Conservation (phyloP, 2,888 invertebrate genomes). For the Pilophorus perplexus region DNA sequence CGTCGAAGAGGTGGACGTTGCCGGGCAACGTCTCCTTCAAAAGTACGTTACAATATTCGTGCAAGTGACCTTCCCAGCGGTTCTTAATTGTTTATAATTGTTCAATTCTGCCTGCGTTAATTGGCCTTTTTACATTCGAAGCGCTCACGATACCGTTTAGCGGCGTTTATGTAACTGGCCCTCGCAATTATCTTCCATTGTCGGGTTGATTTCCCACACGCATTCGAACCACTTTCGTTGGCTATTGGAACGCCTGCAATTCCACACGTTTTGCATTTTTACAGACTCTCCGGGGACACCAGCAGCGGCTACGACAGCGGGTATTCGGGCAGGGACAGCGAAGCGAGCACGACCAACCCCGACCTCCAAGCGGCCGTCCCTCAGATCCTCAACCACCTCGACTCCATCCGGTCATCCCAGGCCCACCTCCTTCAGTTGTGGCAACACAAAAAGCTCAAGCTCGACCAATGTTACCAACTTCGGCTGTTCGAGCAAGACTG, state of each 20-base stretch:
- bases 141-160: no score
- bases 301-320: conserved; percentile 68
- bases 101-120: no score
- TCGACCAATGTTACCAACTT: conserved; percentile 95
- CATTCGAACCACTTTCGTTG: no score
- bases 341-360: conserved; percentile 62
- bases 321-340: conserved; percentile 68
- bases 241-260: no score
- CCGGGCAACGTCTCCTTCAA: conserved; percentile 69
- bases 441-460: conserved; percentile 90
- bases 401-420: conserved; percentile 84
- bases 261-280: no score
- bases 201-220: no score
- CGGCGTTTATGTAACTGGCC: no score
- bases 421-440: conserved; percentile 89
- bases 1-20: conserved; percentile 87
- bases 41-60: no score
- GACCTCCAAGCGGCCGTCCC: conserved; percentile 63
- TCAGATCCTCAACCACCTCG: conserved; percentile 75
- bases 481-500: conserved; percentile 96
- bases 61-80: no score
- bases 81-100: no score
- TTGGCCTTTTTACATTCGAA: no score
- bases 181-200: no score
- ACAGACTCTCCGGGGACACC: conserved; percentile 57